These are phyloP conservation scores for Meghimatium bilineatum DNA, from an alignment of 2,888 invertebrate species.

Conservation along the genomic window DNA sequence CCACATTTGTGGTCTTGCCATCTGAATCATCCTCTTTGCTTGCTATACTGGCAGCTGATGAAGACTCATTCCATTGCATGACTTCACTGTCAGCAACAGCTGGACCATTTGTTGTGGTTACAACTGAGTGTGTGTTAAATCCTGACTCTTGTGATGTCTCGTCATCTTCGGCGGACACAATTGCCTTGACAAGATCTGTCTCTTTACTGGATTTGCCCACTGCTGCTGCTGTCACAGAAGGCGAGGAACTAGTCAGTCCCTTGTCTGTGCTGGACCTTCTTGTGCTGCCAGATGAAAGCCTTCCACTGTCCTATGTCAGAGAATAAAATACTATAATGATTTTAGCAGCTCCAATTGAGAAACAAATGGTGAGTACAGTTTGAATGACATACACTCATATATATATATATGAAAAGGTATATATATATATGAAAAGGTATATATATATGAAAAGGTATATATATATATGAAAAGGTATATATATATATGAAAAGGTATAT, in stretches of 20 bases:
- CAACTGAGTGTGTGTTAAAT: slow-evolving; percentile 22
- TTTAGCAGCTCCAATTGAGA: too few species aligned
- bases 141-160: slow-evolving; percentile 54
- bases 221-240: slow-evolving; percentile 48
- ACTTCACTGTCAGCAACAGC: slow-evolving; percentile 36
- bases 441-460: too few species aligned
- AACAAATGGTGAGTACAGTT: too few species aligned
- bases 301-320: slow-evolving; percentile 39
- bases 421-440: too few species aligned
- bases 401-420: too few species aligned
- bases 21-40: slow-evolving; percentile 40
- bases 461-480: too few species aligned
- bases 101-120: slow-evolving; percentile 21
- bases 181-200: slow-evolving; percentile 47
- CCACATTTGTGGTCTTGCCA: too few species aligned
- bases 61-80: slow-evolving; percentile 49
- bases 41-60: slow-evolving; percentile 14
- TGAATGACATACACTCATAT: too few species aligned
- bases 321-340: not conserved
- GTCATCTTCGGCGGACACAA: slow-evolving; percentile 48
- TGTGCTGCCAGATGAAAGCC: slow-evolving; percentile 43
- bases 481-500: too few species aligned
- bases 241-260: not conserved
- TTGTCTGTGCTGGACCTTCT: slow-evolving; percentile 51
- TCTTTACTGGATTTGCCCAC: slow-evolving; percentile 62